Base-by-base conservation (phyloP, 2,113 vertebrate species). In the Calonectris borealis region DNA sequence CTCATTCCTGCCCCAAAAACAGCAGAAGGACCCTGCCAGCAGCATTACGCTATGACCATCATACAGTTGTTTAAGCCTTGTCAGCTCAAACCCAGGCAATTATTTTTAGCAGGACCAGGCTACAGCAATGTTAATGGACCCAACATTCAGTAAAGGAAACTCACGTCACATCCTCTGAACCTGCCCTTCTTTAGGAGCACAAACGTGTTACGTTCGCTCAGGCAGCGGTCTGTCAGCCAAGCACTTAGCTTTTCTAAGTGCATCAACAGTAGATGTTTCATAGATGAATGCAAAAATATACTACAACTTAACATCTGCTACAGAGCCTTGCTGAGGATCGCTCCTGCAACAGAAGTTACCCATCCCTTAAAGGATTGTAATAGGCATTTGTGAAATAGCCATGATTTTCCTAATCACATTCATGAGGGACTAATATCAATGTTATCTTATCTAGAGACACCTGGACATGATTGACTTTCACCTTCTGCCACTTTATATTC, bases 1-100 rank as follows among this genome's bases (percentile, higher is more conserved):
- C 34, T 51, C 38, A 40, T 48, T 83, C 29, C 15, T 70, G 2
- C 8, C 11, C 10, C 3, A 18, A 54, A 79, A 93, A 3, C 32
- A 62, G 11, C 0, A 52, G 36, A 12, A 49, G 25, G 19, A 83
- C 31, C 6, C 5, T 25, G 24, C 19, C 0, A 0, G 2, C 25
- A 70, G 38, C 1, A 0, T 62, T 70, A 91, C 1, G 1, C n/a
- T 55, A 68, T 2, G 10, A 80, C 12, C 12, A 58, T 11, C 46
- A 65, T 2, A 51, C 3, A 40, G 34, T 34, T 57, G 4, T 54
- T 82, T 65, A 58, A 83, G 34, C 42, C 22, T 42, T 48, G 29
- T 19, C 17, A 84, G 26, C 16, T 40, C 17, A 89, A 97, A 89
- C 7, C 7, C 18, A 84, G 60, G 6, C 36, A 82, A 82, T 18